Base-by-base conservation (phyloP, 2,797 vertebrate genomes). In the Notoglanidium macrostoma region DNA sequence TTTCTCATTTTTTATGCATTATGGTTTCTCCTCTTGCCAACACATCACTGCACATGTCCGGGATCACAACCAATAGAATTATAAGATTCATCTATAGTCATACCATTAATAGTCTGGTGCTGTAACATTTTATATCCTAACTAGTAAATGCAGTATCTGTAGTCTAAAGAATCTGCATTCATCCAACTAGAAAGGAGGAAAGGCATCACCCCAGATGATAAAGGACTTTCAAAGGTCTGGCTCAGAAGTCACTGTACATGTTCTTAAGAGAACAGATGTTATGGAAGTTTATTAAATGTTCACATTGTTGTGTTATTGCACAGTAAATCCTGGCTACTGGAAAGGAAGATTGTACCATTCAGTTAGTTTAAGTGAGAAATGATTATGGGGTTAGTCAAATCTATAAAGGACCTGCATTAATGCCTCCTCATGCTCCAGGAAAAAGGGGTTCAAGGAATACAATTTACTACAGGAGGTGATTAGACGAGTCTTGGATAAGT, bases 81-180 rank as follows among this genome's bases (percentile, higher is more conserved):
- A 32, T 67, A 32, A 40, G 29, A 78, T n/a, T 87, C 11, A 23
- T 15, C 11, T 70, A 59, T 85, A 23, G 9, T 49, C 49, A 7
- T 7, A 49, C 10, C 5, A 54, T 61, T 83, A 23, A 68, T 73
- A 61, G 84, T 86, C 72, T 86, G 79, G 84, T 88, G 87, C 77
- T 85, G 73, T n/a, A 84, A 84, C 29, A 85, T 74, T 83, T 72
- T 87, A 29, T 83, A 46, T 83, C 9, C 51, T 80, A 85, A 78
- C 29, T 46, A 59, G 40, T 51, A 79, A 87, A 79, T 51, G 46
- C 74, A 49, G 78, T 61, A 65, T n/a, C 61, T 65, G 8, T 65
- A n/a, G 23, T 29, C 32, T 76, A 44, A 83, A 40, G 12, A 49
- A 19, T 46, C 40, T 19, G 12, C 40, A 70, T 78, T 77, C 65